phyloP scores from a whole-genome alignment of 2,888 invertebrate genomes.

The Cerastis rubricosa region DNA sequence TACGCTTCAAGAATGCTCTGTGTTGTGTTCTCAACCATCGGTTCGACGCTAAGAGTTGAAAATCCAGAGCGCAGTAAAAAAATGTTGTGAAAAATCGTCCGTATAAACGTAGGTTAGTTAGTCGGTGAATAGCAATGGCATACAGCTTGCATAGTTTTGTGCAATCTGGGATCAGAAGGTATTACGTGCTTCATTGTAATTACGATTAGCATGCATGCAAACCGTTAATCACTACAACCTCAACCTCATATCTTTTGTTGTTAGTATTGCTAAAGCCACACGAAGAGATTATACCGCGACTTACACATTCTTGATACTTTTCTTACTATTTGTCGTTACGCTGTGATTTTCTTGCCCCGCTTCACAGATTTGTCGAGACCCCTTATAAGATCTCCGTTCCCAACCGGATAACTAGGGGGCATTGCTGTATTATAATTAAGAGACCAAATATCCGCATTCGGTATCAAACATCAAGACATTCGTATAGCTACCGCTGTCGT shows the following conservation, averaged over 20 bases:
- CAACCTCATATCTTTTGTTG: conserved; percentile 3
- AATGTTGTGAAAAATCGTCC: not conserved
- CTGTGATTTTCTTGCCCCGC: conserved; percentile 43
- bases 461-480: not conserved
- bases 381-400: conserved; percentile 23
- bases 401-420: conserved; percentile 53
- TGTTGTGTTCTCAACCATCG: not conserved
- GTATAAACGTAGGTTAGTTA: not conserved
- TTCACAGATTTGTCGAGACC: conserved; percentile 58
- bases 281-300: conserved; percentile 31
- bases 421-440: conserved; percentile 39
- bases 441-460: conserved; percentile 3
- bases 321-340: conserved; percentile 33
- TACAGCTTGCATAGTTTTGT: not conserved
- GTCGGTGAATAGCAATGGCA: not conserved
- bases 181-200: not conserved
- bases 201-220: conserved; percentile 26
- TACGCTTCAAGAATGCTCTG: not conserved
- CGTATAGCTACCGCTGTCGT: not conserved
- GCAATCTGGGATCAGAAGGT: not conserved
- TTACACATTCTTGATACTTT: conserved; percentile 42
- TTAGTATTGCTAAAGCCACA: conserved; percentile 34
- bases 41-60: not conserved
- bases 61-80: not conserved
- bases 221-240: conserved; percentile 33